These are phyloP conservation scores for Monochamus saltuarius DNA, from an alignment of 1,140 invertebrate genomes.

Conservation along the genomic window DNA sequence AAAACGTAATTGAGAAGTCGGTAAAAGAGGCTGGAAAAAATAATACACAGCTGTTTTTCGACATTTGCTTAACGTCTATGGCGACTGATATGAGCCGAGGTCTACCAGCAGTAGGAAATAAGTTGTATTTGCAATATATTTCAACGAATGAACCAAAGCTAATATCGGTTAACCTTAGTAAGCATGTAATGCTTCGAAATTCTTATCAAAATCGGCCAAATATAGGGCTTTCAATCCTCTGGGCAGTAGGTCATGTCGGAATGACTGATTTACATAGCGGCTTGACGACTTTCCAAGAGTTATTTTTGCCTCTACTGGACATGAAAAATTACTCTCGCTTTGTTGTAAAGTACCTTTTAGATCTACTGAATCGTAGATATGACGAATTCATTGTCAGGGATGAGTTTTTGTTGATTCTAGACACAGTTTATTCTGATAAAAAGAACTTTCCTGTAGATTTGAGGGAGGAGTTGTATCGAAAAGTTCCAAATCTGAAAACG, in stretches of 20 bases:
- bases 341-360: constrained; percentile 68
- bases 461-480: constrained; percentile 43
- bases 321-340: constrained; percentile 71
- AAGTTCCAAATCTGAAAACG: constrained; percentile 50
- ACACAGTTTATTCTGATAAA: constrained; percentile 39
- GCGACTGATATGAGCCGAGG: constrained; percentile 67
- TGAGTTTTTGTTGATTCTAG: constrained; percentile 42
- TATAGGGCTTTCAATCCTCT: constrained; percentile 74
- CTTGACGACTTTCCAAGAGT: constrained; percentile 78
- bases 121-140: constrained; percentile 69
- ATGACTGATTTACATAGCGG: constrained; percentile 67
- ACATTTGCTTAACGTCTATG: constrained; percentile 63
- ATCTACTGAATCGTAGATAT: constrained; percentile 55
- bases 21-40: constrained; percentile 59
- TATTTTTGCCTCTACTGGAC: constrained; percentile 76
- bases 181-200: constrained; percentile 64
- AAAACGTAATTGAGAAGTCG: constrained; percentile 57
- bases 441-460: constrained; percentile 45
- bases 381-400: constrained; percentile 30
- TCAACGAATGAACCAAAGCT: constrained; percentile 65
- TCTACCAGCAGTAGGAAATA: constrained; percentile 64
- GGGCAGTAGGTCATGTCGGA: constrained; percentile 77
- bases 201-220: constrained; percentile 78
- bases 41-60: constrained; percentile 63
- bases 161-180: constrained; percentile 61